Conservation (phyloP, 1,140 invertebrate species). For the Zophobas morio region DNA sequence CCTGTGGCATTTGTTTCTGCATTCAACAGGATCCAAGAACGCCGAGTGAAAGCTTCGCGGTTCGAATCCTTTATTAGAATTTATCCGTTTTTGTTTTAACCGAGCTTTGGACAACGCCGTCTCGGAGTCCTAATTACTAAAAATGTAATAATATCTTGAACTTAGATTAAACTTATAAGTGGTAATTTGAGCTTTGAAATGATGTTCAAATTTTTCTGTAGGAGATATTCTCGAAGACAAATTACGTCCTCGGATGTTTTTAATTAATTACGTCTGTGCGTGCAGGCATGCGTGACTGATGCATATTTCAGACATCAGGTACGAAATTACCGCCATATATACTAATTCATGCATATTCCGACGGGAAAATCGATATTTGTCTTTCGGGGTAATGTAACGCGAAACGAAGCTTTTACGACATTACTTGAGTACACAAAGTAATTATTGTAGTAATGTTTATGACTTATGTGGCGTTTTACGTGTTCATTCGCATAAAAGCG, state of each 20-base stretch:
- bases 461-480: background rate
- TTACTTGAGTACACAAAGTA: conserved; percentile 3
- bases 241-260: background rate
- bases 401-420: conserved; percentile 17
- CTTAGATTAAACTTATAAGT: conserved; percentile 26
- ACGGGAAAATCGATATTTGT: conserved; percentile 38
- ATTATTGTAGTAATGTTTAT: background rate
- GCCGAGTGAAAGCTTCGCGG: background rate
- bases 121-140: conserved; percentile 27
- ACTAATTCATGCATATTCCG: conserved; percentile 40
- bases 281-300: conserved; percentile 36
- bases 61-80: conserved; percentile 24
- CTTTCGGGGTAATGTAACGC: conserved; percentile 13
- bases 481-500: background rate
- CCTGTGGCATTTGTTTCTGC: background rate
- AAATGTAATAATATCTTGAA: conserved; percentile 37
- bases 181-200: conserved; percentile 15
- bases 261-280: conserved; percentile 11
- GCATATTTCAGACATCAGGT: conserved; percentile 30
- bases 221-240: background rate
- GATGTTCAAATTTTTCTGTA: conserved; percentile 1
- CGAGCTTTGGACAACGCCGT: conserved; percentile 15
- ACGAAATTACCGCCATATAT: conserved; percentile 22
- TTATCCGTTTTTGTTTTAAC: conserved; percentile 36
- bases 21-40: background rate